Conservation (phyloP, 2,113 vertebrate genomes). For the Malurus cyaneus region DNA sequence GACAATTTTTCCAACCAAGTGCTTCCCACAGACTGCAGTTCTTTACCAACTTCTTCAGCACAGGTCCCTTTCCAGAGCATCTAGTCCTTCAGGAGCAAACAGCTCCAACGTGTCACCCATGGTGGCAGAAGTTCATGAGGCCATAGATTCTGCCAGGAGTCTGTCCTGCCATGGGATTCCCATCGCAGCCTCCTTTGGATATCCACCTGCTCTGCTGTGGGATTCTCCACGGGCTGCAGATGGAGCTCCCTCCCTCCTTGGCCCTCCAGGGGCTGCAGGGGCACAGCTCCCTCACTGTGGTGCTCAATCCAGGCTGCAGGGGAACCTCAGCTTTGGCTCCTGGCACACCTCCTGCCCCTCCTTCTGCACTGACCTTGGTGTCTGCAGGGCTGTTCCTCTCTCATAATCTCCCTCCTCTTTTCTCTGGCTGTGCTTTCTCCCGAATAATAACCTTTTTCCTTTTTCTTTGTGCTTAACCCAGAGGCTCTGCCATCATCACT, state of each 20-base stretch:
- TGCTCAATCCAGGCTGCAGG: background rate
- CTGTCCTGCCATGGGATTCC: background rate
- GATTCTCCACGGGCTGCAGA: background rate
- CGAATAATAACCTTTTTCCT: background rate
- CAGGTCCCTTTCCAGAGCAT: background rate
- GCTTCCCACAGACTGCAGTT: background rate
- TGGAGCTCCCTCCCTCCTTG: background rate
- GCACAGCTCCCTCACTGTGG: background rate
- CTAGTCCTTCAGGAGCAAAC: background rate
- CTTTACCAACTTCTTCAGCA: rapidly evolving
- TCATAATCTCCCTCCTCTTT: background rate
- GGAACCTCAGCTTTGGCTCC: background rate
- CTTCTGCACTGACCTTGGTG: background rate
- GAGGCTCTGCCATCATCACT: rapidly evolving
- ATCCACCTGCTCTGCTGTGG: rapidly evolving
- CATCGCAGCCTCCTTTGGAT: background rate
- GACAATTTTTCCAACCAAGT: background rate
- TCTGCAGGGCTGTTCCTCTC: background rate
- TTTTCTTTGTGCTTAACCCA: no score
- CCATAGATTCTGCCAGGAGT: background rate
- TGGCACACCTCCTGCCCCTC: background rate
- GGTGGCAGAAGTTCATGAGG: no score
- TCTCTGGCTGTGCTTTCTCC: background rate
- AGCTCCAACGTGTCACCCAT: rapidly evolving
- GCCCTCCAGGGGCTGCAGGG: background rate